Base-by-base conservation (phyloP, 2,797 vertebrate genomes). In the Hoplostethus atlanticus region DNA sequence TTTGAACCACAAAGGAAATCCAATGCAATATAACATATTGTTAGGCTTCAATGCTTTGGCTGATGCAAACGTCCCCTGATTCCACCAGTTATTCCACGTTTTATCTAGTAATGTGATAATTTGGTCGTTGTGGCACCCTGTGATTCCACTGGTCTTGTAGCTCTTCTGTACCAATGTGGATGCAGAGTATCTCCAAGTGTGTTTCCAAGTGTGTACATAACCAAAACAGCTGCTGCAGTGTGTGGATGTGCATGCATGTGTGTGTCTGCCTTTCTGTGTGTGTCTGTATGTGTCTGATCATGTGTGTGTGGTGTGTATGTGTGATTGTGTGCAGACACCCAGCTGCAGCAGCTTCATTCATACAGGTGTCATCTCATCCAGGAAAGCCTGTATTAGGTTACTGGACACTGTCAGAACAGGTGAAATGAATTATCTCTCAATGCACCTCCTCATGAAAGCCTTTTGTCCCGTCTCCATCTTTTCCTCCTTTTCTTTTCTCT, bases 401-500 rank as follows among this genome's bases (percentile, higher is more conserved):
- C 84, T 72, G 52, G 66, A 84, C 72, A 84, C 87, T 89, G 86
- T 86, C 74, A 77, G 77, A 87, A 79, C 85, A 92, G 90, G 86
- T 89, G 89, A 83, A 78, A 51, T 85, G 76, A 91, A 84, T 91
- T 83, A 86, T 77, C 85, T 84, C 69, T 46, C 44, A 62, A 59
- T 79, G 78, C 80, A 36, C 8, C 15, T 80, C 67, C 79, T 79
- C 86, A 77, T 83, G 36, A 58, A 67, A 63, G 36, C 30, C 66
- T 71, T 80, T 81, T 71, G 52, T 77, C 34, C 61, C 15, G 44
- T 28, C 64, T 64, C 46, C 54, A 71, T 71, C 57, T 71, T 54
- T 71, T 47, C 21, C 42, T 70, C 64, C 48, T 79, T 79, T 69
- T 81, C 69, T 71, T 69, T 65, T 38, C 36, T 36, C 47, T 15